Conservation (phyloP, 2,888 invertebrate species). For the Ceraclea dissimilis region DNA sequence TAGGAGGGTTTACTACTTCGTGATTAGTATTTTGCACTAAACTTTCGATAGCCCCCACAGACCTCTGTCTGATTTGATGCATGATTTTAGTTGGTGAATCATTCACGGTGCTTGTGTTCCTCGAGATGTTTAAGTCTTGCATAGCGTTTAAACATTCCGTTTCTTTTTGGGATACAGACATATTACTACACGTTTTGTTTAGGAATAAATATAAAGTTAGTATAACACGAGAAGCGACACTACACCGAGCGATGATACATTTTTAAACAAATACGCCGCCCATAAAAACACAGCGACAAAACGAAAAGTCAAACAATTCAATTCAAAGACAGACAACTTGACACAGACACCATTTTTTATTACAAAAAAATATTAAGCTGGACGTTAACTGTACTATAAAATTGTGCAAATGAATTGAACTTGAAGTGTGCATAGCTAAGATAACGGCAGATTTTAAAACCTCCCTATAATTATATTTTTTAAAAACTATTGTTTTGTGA, state of each 20-base stretch:
- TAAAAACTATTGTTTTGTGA: too few relatives aligned
- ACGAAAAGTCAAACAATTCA: background rate
- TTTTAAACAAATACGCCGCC: background rate
- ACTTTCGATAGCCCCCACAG: conserved; percentile 59
- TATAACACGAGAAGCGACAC: background rate
- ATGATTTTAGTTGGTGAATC: conserved; percentile 38
- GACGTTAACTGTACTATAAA: too few relatives aligned
- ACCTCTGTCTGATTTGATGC: conserved; percentile 43
- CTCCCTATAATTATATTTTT: too few relatives aligned
- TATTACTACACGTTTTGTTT: conserved; percentile 1
- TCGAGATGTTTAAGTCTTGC: conserved; percentile 47
- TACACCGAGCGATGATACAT: background rate
- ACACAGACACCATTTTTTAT: too few relatives aligned
- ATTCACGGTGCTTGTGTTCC: conserved; percentile 47
- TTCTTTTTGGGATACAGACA: conserved; percentile 19
- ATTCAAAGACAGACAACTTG: too few relatives aligned
- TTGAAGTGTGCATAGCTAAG: too few relatives aligned
- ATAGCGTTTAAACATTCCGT: conserved; percentile 45
- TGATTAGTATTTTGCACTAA: conserved; percentile 48
- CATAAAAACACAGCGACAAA: background rate
- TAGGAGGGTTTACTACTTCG: conserved; percentile 33
- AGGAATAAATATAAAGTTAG: background rate
- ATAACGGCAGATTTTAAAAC: too few relatives aligned
- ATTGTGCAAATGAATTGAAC: too few relatives aligned
- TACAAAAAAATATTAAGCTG: too few relatives aligned